Base-by-base conservation (phyloP, 2,797 vertebrate species). In the Poecile montanus region DNA sequence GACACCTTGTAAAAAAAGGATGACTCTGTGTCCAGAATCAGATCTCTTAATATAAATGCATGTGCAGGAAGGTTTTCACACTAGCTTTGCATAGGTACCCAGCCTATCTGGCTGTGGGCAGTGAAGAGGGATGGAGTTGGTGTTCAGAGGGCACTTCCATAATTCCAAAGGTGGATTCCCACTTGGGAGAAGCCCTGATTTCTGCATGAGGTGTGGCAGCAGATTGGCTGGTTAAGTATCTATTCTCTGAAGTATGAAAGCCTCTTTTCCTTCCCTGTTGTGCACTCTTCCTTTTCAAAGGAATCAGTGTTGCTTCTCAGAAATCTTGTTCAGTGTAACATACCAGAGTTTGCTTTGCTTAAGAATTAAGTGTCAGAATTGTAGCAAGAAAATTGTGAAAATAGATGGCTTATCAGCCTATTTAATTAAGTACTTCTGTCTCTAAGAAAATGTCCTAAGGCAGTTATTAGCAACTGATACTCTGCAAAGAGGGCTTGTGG, bases 331-430 rank as follows among this genome's bases (percentile, higher is more conserved):
- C 34, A 44, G 3, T 84, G 56, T 34, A 67, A 17, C 58, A 40
- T 80, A 58, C 16, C 66, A 51, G 45, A 79, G 36, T 74, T 93
- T 71, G 38, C 78, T 68, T 85, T 91, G 47, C 67, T 80, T 61
- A 61, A 70, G n/a, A 96, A 66, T 60, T 95, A 60, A 60, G 53
- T 95, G 82, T 94, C 75, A 90, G 51, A 92, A 53, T 83, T 92
- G 51, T 78, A 38, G 90, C 34, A 84, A 81, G 79, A 94, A 93
- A 95, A 86, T n/a, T 50, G 93, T 73, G 85, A 66, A 87, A 73
- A 30, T 42, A 75, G 51, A 51, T 65, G 21, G 50, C 67, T 92
- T 96, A 93, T 86, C 53, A 74, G 58, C 71, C 54, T 93, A 15
- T 26, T 66, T 66, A 36, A 15, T 66, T 50, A 74, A 9, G 22